Evolutionary conservation across 30 jellyfish, hydroid and myxozoan species (phyloP), one percentile per base, ranked within the genome.

Genomic region (Aurelia coerulea): DNA sequence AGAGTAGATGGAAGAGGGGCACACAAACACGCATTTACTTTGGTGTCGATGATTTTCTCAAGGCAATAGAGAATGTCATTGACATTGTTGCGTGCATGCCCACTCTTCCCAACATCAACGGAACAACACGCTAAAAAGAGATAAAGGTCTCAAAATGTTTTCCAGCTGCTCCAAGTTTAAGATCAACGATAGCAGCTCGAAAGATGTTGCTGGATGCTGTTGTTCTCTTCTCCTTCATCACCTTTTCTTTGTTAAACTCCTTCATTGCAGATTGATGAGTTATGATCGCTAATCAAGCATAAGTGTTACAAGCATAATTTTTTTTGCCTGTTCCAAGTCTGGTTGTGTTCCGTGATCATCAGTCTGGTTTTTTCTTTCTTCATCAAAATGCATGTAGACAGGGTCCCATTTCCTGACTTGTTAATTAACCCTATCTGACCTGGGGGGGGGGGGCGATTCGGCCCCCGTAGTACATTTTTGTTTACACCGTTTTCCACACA

Each of bases 91-190:
- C 96, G 58, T 50, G 83, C 29, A 39, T 88, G 96, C 11, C 96
- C 96, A 78, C 77, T 23, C 76, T 78, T 79, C 17, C 96, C 96
- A 67, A 88, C 96, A 60, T 79, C 59, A 10, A 75, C 95, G 49
- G 69, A 76, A 56, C 83, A 80, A 52, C 50, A 60, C 29, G 90
- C 80, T 18, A 83, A 70, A 10, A 83, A 83, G 87, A 83, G 5
- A 83, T 39, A 0, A 81, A 35, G 9, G 86, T 67, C 64, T 81
- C 86, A 1, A 69, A 68, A 51, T 83, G 65, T 58, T 54, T 69
- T 31, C 79, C 86, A 68, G 86, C 86, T 5, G 92, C 85, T 10
- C 79, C 87, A 23, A 83, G 79, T 71, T 83, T n/a, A 58, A 71
- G 23, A 33, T 70, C 92, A 52, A 72, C 53, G 4, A 69, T 71